Evolutionary conservation across 2,888 invertebrate species (phyloP).

Genomic region (Erebia aethiops): DNA sequence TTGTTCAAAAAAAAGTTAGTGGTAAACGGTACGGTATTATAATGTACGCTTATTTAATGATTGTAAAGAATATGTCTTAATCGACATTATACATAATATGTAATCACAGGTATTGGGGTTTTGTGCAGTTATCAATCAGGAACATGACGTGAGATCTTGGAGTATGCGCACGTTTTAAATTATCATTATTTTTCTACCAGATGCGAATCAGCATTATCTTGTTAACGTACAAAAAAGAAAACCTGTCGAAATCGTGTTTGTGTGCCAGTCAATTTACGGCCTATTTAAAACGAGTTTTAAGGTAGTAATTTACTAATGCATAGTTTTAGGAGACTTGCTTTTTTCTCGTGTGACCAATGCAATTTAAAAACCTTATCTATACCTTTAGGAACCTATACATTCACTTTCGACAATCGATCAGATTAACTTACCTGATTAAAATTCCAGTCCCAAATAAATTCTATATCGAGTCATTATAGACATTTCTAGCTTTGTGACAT

Average conservation of each 20-base stretch:
- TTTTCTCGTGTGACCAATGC: neutral
- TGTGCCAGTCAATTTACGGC: neutral
- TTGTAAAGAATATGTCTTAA: too few species aligned
- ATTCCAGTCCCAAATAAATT: too few species aligned
- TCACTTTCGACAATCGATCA: too few species aligned
- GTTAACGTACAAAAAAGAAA: conserved; percentile 16
- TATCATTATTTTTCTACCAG: conserved; percentile 10
- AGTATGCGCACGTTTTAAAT: conserved; percentile 4
- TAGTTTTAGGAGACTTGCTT: neutral
- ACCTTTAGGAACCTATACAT: too few species aligned
- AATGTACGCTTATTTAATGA: too few species aligned
- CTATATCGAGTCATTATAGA: too few species aligned
- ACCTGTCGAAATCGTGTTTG: conserved; percentile 9
- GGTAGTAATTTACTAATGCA: neutral
- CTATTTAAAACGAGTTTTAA: neutral
- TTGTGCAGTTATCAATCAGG: neutral
- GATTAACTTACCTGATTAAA: too few species aligned
- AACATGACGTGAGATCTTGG: neutral
- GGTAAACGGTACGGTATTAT: too few species aligned
- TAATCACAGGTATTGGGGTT: neutral
- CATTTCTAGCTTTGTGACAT: too few species aligned
- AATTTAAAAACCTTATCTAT: too few species aligned
- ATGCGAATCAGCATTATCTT: conserved; percentile 12
- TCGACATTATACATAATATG: too few species aligned
- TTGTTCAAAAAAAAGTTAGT: too few species aligned